Base-by-base conservation (phyloP, 2,888 invertebrate genomes). In the Tenthredo mesomela region DNA sequence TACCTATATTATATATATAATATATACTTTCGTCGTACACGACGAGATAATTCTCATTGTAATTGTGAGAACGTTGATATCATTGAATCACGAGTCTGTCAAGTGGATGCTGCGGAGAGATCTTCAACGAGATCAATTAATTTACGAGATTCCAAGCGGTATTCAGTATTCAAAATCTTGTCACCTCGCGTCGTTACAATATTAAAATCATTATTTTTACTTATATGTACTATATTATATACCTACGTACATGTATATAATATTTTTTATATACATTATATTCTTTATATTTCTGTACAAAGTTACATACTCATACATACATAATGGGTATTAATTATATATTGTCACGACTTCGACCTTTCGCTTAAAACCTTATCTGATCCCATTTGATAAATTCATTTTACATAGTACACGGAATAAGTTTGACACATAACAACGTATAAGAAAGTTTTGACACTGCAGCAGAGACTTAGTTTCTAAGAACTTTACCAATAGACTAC, bases 51-150 rank as follows among this genome's bases (percentile, higher is more conserved):
- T 67, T 37, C 67, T 6, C 67, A 10, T 67, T 67, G 29, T 67
- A 67, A 67, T 67, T 67, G 29, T 29, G 33, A 33, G 67, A 25
- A 67, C 67, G 33, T 67, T 67, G 33, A 67, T 33, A n/a, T 67
- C 29, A 67, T 67, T 67, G 33, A 67, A 67, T 67, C 67, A 67
- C 29, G 67, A 67, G 33, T 37, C 67, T 33, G 67, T 67, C 67
- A 18, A 67, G 25, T 61, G n/a, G 10, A 61, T 21, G 10, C 61
- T 61, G 25, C 2, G 33, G 33, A 25, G 67, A 18, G 33, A 67
- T 29, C 2, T 18, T 67, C 67, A 25, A 67, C 33, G 67, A 67
- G 67, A 67, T 67, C 67, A 67, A 67, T 67, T 67, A 67, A 67
- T 67, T 67, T 18, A 67, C 15, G 6, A 33, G 67, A 67, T 67